A percentile compares a stretch with the other conserved stretches of the same genome.
phyloP scores from a whole-genome alignment of 2,113 vertebrate species.

The Varanus salvator region DNA sequence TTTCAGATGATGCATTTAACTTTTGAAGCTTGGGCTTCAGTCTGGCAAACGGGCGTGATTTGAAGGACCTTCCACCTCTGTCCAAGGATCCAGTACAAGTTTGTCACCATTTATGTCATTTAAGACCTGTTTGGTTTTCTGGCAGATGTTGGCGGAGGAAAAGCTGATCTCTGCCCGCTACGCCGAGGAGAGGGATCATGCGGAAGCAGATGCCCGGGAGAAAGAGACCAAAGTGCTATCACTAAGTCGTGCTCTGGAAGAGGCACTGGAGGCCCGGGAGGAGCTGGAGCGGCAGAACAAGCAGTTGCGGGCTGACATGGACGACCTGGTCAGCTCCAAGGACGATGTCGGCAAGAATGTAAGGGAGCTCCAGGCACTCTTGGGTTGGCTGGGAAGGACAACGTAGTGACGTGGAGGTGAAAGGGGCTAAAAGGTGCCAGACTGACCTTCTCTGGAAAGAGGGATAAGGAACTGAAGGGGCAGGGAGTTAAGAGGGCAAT shows the following conservation, averaged over 20 bases:
- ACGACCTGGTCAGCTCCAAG: constrained; percentile 89
- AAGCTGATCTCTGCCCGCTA: constrained; percentile 85
- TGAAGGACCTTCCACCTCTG: not conserved
- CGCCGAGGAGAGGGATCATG: constrained; percentile 86
- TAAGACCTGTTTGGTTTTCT: not conserved
- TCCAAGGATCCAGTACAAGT: not conserved
- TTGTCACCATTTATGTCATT: not conserved
- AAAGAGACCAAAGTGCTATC: constrained; percentile 87
- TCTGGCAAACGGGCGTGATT: not conserved
- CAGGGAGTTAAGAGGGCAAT: too few relatives aligned
- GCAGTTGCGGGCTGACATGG: constrained; percentile 86
- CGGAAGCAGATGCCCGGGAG: constrained; percentile 88
- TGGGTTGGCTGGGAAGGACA: too few relatives aligned
- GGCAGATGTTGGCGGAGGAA: constrained; percentile 89
- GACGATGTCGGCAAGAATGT: constrained; percentile 92
- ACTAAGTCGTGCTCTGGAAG: constrained; percentile 83
- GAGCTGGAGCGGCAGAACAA: constrained; percentile 90
- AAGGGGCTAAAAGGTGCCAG: too few relatives aligned
- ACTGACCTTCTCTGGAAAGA: not conserved
- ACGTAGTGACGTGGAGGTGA: fast-evolving
- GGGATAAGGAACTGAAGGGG: not conserved
- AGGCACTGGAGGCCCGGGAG: constrained; percentile 83
- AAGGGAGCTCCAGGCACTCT: constrained; percentile 26
- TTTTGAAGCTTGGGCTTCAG: not conserved
- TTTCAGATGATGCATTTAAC: not conserved